Base-by-base conservation (phyloP, 2,113 vertebrate genomes). In the Onychostoma macrolepis region DNA sequence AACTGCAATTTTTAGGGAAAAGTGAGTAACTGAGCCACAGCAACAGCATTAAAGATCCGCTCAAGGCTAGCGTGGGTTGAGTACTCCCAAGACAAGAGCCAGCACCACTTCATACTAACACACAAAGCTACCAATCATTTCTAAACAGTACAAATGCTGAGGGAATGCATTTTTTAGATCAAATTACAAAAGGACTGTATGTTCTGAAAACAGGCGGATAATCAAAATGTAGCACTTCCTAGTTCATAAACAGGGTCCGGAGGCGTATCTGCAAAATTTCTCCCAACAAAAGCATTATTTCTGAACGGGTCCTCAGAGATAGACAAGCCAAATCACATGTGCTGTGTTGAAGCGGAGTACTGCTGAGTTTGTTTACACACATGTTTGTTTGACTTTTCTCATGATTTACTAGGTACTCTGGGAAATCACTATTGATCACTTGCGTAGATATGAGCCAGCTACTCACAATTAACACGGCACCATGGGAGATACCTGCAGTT, bases 361-460 rank as follows among this genome's bases (percentile, higher is more conserved):
- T 87, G 83, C 74, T 79, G 85, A 65, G 75, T 87, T 80, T 84
- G 85, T 89, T 86, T 87, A 80, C 79, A 63, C 61, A 81, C 50
- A 79, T 87, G 78, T 90, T 72, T 63, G 67, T 86, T 80, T 76
- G 85, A 61, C 58, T 80, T 65, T 28, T 80, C 58, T 58, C 85
- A 75, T 88, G 82, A 85, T 87, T 90, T 83, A 83, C 43, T 74
- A 41, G 67, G 83, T 80, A 48, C 89, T 87, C 38, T 79, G 79
- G 79, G 74, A 87, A 89, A 87, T 89, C 83, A 38, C 81, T 85
- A 88, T 87, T 83, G 85, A 87, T 89, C 80, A 81, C 45, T 33
- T 43, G 50, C 36, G 38, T 86, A 76, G 58, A 84, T 77, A 71
- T 76, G 84, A 88, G 48, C 36, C 50, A 21, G 65, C 72, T 38